Evolutionary conservation across 2,797 vertebrate genomes (phyloP), one percentile per base, ranked within the genome.

Genomic region (Xiphorhynchus erythropygius): DNA sequence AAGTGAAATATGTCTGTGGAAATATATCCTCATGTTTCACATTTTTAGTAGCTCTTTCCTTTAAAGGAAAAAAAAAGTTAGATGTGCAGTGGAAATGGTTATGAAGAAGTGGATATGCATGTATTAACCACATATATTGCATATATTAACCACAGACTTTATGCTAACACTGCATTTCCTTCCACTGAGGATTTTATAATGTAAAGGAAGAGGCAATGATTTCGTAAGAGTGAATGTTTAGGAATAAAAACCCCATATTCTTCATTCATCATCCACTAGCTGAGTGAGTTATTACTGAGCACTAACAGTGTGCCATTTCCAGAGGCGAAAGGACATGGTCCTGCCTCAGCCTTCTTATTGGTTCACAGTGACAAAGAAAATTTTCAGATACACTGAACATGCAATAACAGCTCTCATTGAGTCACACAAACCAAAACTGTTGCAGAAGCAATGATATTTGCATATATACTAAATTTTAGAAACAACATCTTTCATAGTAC

Each of bases 11-110:
- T 19, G 39, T 23, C 33, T 76, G 46, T 44, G 77, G 42, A 93
- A 94, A 91, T 35, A 25, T 6, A 93, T 79, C 41, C 13, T 94
- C 46, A n/a, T 25, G 44, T 59, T 95, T 95, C 69, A 93, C 9
- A 3, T 65, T 79, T 83, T 79, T 59, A 49, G 27, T 50, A 90
- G 64, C n/a, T 78, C 33, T 73, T 77, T 86, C 59, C 52, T 84
- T 74, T 77, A 79, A 91, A 96, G 44, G 35, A 25, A 18, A 74
- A 86, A 82, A 79, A 62, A 39, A 32, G 24, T 76, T 67, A 57
- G 71, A 69, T 3, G 10, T 77, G 67, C 22, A 78, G 44, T 74
- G 18, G 90, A 90, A 88, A 94, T 37, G 39, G 47, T 71, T 78
- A 74, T 9, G n/a, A 92, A 71, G 76, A 79, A 55, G 33, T 39